Percentiles rank a stretch among this genome's conserved stretches.
Evolutionary conservation across 2,888 invertebrate genomes (phyloP).

Genomic region (Zonitis immaculata): DNA sequence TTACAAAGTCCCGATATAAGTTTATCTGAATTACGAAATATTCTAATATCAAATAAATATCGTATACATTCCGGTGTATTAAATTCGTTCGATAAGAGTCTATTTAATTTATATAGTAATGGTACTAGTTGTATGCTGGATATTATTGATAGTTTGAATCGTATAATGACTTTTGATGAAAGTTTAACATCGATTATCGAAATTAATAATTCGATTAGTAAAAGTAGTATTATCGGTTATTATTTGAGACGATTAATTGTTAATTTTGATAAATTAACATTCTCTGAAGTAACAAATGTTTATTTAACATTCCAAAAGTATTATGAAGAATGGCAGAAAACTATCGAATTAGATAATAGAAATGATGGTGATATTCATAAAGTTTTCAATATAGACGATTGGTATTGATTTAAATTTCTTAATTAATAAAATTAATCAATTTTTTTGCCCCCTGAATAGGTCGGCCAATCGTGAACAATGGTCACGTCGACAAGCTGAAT

Average conservation of each 20-base stretch:
- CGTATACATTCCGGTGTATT: constrained; percentile 55
- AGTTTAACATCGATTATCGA: constrained; percentile 15
- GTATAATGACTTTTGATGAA: constrained; percentile 30
- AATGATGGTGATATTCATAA: constrained; percentile 15
- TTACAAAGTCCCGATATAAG: constrained; percentile 80
- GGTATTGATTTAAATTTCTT: constrained; percentile 21
- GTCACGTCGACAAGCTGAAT: constrained; percentile 85
- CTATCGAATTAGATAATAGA: constrained; percentile 14
- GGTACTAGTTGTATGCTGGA: constrained; percentile 47
- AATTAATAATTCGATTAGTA: constrained; percentile 48
- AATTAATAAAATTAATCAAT: too few relatives aligned
- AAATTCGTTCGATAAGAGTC: constrained; percentile 56
- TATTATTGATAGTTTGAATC: constrained; percentile 38
- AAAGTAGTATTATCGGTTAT: constrained; percentile 66
- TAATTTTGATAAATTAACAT: constrained; percentile 76
- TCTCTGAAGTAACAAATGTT: constrained; percentile 74
- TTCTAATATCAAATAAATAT: constrained; percentile 61
- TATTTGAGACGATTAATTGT: constrained; percentile 78
- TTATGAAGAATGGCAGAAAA: constrained; percentile 46
- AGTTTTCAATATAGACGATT: constrained; percentile 21
- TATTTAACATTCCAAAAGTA: constrained; percentile 68
- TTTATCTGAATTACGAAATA: constrained; percentile 60
- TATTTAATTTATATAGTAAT: constrained; percentile 56
- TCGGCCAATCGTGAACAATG: constrained; percentile 61
- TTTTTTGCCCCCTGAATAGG: too few relatives aligned